Base-by-base conservation (phyloP, 2,888 invertebrate species). In the Anodontia alba region DNA sequence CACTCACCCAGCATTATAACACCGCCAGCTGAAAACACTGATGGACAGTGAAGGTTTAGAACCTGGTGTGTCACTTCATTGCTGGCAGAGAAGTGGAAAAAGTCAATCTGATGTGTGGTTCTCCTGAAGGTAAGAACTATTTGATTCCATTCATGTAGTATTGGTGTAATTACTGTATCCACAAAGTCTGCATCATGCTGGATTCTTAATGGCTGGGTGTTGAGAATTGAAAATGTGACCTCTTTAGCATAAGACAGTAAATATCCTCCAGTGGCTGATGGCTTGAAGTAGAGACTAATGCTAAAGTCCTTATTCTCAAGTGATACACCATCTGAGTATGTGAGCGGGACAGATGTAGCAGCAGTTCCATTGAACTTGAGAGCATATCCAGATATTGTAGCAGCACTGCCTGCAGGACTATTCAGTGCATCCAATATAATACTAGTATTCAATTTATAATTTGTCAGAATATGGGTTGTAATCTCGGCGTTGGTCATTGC, bases 251-350 rank as follows among this genome's bases (percentile, higher is more conserved):
- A 89, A 12, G 90, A 86, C 20, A 89, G 66, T 12, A 91, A 68
- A 20, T 86, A 84, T 2, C 90, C 91, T 26, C 86, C 88, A 54
- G 77, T 71, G 12, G 43, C 68, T n/a, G 43, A 38, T 26, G 91
- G 90, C 62, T 89, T 90, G 73, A 89, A 88, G 67, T 90, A 88
- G 10, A 90, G 57, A 33, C 89, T 89, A 17, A 91, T 33, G 73
- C 89, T 88, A 57, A 89, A 88, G 46, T 86, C 85, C 7, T 70
- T 73, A 36, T 74, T 76, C 29, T 76, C 78, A 7, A 82, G 29
- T 8, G 62, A 62, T 42, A 77, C 67, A 38, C 77, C 80, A n/a
- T 62, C 31, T 23, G 79, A 71, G 71, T 85, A 83, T 57, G 57
- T 49, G 8, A 89, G 54, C n/a, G 84, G 85, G 20, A 68, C 66